phyloP scores from a whole-genome alignment of 2,888 invertebrate genomes.

The Plutella xylostella region DNA sequence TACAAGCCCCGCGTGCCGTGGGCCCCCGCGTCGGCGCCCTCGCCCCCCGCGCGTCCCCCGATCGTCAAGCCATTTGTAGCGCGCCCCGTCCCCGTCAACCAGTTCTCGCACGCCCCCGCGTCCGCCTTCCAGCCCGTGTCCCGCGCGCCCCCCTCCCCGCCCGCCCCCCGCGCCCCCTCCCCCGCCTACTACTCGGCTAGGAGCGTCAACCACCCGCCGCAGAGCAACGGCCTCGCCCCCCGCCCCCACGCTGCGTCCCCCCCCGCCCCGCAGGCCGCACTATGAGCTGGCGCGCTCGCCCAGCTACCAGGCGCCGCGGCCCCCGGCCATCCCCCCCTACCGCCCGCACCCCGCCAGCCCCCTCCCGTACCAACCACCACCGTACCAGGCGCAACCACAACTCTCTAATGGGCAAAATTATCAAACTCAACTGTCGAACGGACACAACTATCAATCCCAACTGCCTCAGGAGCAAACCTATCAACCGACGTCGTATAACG shows the following conservation, averaged over 20 bases:
- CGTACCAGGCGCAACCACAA: no score
- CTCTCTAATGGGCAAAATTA: no score
- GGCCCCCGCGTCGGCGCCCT: conserved; percentile 28
- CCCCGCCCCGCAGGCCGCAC: conserved; percentile 46
- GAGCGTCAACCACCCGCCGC: conserved; percentile 20
- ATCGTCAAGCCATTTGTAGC: conserved; percentile 59
- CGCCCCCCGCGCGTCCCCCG: conserved; percentile 38
- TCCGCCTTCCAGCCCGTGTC: conserved; percentile 77
- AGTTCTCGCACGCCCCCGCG: conserved; percentile 82
- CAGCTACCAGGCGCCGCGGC: conserved; percentile 15
- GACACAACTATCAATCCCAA: no score
- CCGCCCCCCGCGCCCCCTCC: conserved; percentile 17
- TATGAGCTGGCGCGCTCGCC: conserved; percentile 11
- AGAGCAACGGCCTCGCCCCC: conserved; percentile 20
- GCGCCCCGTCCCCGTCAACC: conserved; percentile 73
- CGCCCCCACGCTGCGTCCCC: conserved; percentile 29
- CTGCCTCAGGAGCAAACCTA: no score
- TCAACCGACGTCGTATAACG: no score
- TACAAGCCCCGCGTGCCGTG: conserved; percentile 47
- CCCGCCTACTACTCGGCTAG: conserved; percentile 20
- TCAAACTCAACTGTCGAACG: no score
- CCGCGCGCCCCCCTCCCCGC: conserved; percentile 21
- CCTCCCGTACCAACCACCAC: no score
- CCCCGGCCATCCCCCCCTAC: background rate
- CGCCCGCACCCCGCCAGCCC: background rate